These are phyloP conservation scores for Diabrotica balteata DNA, from an alignment of 2,888 invertebrate genomes.

Conservation along the genomic window DNA sequence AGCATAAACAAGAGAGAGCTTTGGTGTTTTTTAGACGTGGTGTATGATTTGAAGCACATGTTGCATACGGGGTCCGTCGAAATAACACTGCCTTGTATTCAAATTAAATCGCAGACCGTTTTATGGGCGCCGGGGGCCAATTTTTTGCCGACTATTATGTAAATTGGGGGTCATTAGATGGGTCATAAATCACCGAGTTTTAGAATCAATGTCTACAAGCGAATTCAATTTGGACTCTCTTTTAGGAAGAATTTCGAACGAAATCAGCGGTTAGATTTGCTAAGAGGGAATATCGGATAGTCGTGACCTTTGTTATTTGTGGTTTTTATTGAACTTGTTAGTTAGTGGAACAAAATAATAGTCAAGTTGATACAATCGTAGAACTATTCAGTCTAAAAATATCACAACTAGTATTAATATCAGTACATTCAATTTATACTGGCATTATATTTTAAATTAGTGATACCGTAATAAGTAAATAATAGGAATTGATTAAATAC, in stretches of 20 bases:
- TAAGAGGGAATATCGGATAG: too few relatives aligned
- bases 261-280: slow-evolving; percentile 11
- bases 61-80: slow-evolving; percentile 42
- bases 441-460: too few relatives aligned
- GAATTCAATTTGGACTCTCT: slow-evolving; percentile 29
- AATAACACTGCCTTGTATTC: slow-evolving; percentile 51
- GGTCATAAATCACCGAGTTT: slow-evolving; percentile 35
- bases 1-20: slow-evolving; percentile 53
- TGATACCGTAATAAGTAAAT: too few relatives aligned
- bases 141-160: slow-evolving; percentile 39
- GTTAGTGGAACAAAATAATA: too few relatives aligned
- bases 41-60: slow-evolving; percentile 56
- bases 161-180: slow-evolving; percentile 36
- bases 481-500: too few relatives aligned
- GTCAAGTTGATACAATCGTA: too few relatives aligned
- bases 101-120: slow-evolving; percentile 50
- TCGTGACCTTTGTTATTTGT: too few relatives aligned
- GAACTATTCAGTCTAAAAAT: too few relatives aligned
- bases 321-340: too few relatives aligned
- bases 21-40: slow-evolving; percentile 49
- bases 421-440: too few relatives aligned
- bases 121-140: slow-evolving; percentile 39
- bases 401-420: too few relatives aligned
- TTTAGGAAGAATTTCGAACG: slow-evolving; percentile 8
- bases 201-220: slow-evolving; percentile 30